Evolutionary conservation across 2,797 vertebrate genomes (phyloP).

Genomic region (Capromys pilorides): DNA sequence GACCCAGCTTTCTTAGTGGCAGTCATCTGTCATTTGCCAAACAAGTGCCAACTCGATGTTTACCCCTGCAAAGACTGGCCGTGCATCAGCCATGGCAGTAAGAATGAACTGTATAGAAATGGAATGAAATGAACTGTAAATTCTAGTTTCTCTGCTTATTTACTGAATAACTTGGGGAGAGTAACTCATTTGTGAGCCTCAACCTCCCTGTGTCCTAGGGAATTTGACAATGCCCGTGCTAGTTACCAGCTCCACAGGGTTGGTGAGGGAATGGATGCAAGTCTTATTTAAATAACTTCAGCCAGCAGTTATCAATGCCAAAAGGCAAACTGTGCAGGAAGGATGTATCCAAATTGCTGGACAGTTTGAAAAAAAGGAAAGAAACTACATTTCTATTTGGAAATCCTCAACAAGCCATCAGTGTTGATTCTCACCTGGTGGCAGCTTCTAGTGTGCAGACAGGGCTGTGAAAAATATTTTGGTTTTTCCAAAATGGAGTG

Average conservation of each 20-base stretch:
- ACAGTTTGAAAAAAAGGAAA: not conserved
- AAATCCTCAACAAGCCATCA: slow-evolving; percentile 5
- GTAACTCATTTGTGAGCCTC: slow-evolving; percentile 4
- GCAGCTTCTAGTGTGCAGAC: not conserved
- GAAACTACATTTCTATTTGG: slow-evolving; percentile 52
- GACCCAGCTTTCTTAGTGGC: not conserved
- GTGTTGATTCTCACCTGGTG: slow-evolving; percentile 3
- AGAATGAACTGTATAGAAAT: not conserved
- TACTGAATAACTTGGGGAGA: not conserved
- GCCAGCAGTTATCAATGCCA: not conserved
- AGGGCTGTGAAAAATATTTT: slow-evolving; percentile 38
- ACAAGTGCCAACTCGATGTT: not conserved
- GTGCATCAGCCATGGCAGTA: rapidly evolving
- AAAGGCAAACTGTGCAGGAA: not conserved
- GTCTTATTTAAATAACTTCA: not conserved
- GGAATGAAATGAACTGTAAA: not conserved
- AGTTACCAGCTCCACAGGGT: not conserved
- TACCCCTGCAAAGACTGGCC: not conserved
- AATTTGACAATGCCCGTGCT: slow-evolving; percentile 27
- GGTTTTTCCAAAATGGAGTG: not conserved
- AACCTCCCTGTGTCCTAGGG: slow-evolving; percentile 16
- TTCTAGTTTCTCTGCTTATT: not conserved
- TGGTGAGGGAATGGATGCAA: not conserved
- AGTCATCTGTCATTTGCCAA: not conserved
- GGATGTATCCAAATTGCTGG: not conserved